Base-by-base conservation (phyloP, 2,888 invertebrate genomes). In the Torymus texanus region DNA sequence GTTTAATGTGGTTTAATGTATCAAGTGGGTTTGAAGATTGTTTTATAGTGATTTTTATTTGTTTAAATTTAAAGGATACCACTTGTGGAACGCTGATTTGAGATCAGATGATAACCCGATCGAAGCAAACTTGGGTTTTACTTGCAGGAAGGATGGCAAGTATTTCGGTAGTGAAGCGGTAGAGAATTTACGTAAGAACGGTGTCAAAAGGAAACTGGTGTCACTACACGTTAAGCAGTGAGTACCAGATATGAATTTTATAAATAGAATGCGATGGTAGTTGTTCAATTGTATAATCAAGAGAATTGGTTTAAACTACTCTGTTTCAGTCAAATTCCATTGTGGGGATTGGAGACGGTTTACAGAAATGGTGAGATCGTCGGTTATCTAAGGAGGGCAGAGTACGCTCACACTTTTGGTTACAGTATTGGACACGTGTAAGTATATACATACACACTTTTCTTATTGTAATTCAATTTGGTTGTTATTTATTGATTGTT, bases 271-370 rank as follows among this genome's bases (percentile, higher is more conserved):
- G n/a, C 10, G n/a, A 41, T 16, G n/a, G 21, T 14, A 21, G n/a
- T 29, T 0, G 41, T 53, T 24, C 12, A 14, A 56, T 13, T n/a
- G 10, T 13, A 11, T 55, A 13, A 13, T 18, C 1, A 41, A 12
- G 21, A 21, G 2, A 8, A 29, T 29, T 29, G 29, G 29, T 29
- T 29, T 29, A 8, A 41, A 41, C 8, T 41, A 8, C 8, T 53
- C 63, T 53, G 59, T 61, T 10, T 70, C 61, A 89, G 88, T 8
- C 90, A 94, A 90, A 91, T 95, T 14, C 94, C 96, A n/a, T 87
- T 98, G 61, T 96, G 95, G 92, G 97, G 97, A 0, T 91, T 96
- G 84, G 97, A 98, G 92, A 94, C 95, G 0, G 94, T 97, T 86
- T 96, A 94, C 91, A 93, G 96, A 86, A 93, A 96, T 87, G 95